These are phyloP conservation scores for Calidris pygmaea DNA, from an alignment of 2,113 vertebrate genomes.

Conservation along the genomic window DNA sequence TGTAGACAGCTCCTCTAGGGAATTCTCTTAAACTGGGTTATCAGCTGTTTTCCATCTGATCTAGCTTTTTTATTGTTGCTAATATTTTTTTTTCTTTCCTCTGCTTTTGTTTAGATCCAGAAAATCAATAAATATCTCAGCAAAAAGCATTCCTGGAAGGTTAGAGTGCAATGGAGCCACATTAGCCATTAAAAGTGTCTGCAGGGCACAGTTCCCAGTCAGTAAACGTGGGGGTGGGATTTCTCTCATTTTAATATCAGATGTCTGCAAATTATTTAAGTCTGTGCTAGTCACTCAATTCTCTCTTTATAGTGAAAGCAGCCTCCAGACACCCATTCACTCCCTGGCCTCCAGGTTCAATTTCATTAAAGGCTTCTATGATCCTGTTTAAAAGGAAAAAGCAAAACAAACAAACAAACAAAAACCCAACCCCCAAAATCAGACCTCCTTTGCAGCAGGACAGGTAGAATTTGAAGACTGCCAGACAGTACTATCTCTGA, in stretches of 20 bases:
- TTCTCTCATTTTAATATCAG: slow-evolving; percentile 56
- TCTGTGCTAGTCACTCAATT: not conserved
- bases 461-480: not conserved
- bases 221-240: not conserved
- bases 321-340: slow-evolving; percentile 12
- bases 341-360: not conserved
- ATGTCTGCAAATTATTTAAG: slow-evolving; percentile 57
- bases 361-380: not conserved
- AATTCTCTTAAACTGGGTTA: not conserved
- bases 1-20: not conserved
- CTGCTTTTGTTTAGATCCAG: slow-evolving; percentile 12
- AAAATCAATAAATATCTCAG: not conserved
- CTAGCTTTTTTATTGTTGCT: not conserved
- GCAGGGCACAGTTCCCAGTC: slow-evolving; percentile 30
- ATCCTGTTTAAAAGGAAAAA: not conserved
- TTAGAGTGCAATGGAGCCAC: not conserved
- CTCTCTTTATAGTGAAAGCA: not conserved
- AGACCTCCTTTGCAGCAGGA: not conserved
- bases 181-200: not conserved
- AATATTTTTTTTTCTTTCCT: fast-evolving
- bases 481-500: not conserved
- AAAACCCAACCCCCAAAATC: not conserved
- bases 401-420: not conserved
- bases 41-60: not conserved
- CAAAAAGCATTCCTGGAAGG: slow-evolving; percentile 3